phyloP scores from a whole-genome alignment of 2,797 vertebrate genomes.

The Lagodon rhomboides region DNA sequence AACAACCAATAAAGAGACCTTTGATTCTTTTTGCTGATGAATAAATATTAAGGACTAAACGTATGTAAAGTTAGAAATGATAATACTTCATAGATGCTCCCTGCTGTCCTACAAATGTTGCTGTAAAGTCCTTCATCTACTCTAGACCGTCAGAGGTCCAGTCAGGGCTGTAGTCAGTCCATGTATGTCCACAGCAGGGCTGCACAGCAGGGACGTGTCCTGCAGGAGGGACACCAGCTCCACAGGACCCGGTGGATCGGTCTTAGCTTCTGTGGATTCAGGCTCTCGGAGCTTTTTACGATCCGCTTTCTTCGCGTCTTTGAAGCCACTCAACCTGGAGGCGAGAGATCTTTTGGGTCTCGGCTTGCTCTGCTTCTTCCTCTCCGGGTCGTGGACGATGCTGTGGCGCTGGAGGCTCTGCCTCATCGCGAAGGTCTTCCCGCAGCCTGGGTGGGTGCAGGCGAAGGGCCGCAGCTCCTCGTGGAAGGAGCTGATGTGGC shows the following conservation, averaged over 20 bases:
- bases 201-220: constrained; percentile 61
- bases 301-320: constrained; percentile 5
- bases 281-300: background rate
- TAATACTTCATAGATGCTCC: background rate
- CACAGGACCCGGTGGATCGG: constrained; percentile 10
- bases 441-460: constrained; percentile 88
- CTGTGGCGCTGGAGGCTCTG: constrained; percentile 91
- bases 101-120: background rate
- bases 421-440: constrained; percentile 91
- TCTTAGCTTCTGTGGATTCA: background rate
- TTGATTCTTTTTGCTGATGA: too few species aligned
- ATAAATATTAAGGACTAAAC: background rate
- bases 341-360: constrained; percentile 70
- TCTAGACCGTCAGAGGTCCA: constrained; percentile 53
- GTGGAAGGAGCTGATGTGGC: constrained; percentile 93
- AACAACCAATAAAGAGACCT: background rate
- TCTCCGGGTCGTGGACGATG: constrained; percentile 89
- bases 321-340: constrained; percentile 79
- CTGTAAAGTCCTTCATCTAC: background rate
- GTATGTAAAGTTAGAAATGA: background rate
- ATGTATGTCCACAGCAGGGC: constrained; percentile 36
- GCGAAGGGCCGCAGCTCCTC: constrained; percentile 86
- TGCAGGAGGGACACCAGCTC: constrained; percentile 71
- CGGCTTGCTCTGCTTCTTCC: constrained; percentile 81
- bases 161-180: constrained; percentile 31